Percentiles rank a stretch among this genome's conserved stretches.
Conservation (phyloP, 2,113 vertebrate genomes). For the Pantherophis guttatus region DNA sequence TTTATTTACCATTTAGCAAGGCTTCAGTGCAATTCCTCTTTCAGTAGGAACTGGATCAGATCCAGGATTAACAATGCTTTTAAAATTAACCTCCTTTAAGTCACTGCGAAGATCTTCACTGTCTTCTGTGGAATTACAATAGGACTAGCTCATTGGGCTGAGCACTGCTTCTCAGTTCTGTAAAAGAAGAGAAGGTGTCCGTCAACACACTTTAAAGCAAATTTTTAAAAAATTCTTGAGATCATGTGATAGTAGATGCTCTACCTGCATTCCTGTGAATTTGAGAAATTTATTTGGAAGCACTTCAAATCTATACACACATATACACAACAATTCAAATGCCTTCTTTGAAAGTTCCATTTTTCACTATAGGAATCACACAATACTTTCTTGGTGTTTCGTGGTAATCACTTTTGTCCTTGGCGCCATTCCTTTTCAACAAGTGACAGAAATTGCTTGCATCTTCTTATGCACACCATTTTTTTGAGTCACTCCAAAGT, state of each 20-base stretch:
- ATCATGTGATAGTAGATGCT: not conserved
- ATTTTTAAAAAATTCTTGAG: not conserved
- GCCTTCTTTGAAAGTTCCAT: not conserved
- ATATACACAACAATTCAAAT: not conserved
- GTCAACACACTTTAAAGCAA: not conserved
- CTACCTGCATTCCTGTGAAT: not conserved
- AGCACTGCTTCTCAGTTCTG: not conserved
- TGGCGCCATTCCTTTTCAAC: not conserved
- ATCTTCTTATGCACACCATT: not conserved
- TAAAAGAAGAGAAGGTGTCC: not conserved
- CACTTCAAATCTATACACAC: not conserved
- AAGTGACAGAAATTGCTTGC: not conserved
- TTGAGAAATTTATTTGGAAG: not conserved
- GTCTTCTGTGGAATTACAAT: slow-evolving; percentile 28
- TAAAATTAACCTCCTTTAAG: not conserved
- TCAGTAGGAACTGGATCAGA: not conserved
- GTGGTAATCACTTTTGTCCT: not conserved
- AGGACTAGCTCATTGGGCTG: slow-evolving; percentile 15
- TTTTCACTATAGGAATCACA: not conserved
- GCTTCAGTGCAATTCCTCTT: not conserved
- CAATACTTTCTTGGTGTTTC: not conserved
- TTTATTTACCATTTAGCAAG: not conserved
- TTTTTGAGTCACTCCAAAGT: not conserved
- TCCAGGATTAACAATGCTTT: not conserved
- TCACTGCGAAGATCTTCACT: not conserved